Evolutionary conservation across 30 jellyfish, hydroid and myxozoan species (phyloP).

Genomic region (Aurelia aurita): DNA sequence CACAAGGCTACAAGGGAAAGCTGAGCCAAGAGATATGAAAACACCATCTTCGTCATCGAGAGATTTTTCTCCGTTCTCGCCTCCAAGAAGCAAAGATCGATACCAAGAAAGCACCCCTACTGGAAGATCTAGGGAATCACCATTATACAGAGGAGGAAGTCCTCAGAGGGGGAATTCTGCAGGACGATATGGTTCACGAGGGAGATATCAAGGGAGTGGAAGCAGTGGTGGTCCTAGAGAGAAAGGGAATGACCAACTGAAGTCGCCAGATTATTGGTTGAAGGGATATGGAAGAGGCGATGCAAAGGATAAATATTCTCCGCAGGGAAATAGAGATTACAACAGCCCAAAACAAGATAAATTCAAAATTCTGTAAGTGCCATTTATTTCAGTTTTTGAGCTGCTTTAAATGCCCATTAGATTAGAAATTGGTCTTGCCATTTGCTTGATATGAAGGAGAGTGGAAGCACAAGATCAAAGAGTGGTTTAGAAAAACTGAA

Average conservation of each 20-base stretch:
- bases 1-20: constrained; percentile 66
- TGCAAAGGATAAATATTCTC: constrained; percentile 4
- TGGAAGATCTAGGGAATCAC: constrained; percentile 27
- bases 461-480: too few relatives aligned
- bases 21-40: constrained; percentile 33
- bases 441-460: too few relatives aligned
- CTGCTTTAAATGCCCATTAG: too few relatives aligned
- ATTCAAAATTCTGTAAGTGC: too few relatives aligned
- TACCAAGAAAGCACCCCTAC: neutral
- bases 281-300: constrained; percentile 28
- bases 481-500: too few relatives aligned
- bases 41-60: constrained; percentile 9
- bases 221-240: neutral
- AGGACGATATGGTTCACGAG: constrained; percentile 12
- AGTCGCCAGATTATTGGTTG: constrained; percentile 45
- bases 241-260: constrained; percentile 7
- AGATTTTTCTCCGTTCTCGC: constrained; percentile 11
- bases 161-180: constrained; percentile 1
- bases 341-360: too few relatives aligned
- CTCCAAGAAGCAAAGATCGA: constrained; percentile 19
- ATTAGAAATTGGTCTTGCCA: too few relatives aligned
- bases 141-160: neutral
- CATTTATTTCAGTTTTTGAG: too few relatives aligned
- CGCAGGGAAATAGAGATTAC: neutral
- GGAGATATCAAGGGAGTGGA: neutral